A percentile compares a stretch with the other conserved stretches of the same genome.
Conservation (phyloP, 1,140 invertebrate species). For the Eufriesea mexicana region DNA sequence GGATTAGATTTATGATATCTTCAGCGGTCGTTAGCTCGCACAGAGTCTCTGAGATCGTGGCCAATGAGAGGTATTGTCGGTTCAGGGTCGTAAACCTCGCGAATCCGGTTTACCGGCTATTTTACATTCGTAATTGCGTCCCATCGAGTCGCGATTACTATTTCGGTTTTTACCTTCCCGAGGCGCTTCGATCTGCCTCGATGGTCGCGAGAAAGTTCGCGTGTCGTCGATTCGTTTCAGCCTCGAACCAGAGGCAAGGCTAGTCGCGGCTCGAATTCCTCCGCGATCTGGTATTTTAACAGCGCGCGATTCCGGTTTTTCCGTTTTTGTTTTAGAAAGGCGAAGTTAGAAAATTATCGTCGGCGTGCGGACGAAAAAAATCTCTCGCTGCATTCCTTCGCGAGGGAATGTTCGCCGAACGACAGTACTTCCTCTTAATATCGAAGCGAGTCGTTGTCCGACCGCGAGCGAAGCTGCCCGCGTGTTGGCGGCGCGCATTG, state of each 20-base stretch:
- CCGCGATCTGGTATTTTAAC: no score
- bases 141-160: no score
- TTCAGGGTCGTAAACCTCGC: not conserved
- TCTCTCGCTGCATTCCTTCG: slow-evolving; percentile 2
- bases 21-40: not conserved
- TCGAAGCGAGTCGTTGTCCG: slow-evolving; percentile 5
- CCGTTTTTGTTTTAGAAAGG: not conserved
- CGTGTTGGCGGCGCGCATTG: slow-evolving; percentile 57
- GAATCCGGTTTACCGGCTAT: not conserved
- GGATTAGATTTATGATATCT: slow-evolving; percentile 5
- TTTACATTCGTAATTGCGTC: not conserved
- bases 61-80: not conserved
- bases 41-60: not conserved
- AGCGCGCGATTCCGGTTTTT: not conserved
- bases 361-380: not conserved
- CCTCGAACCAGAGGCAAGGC: not conserved
- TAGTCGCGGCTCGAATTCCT: not conserved
- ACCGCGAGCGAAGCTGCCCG: slow-evolving; percentile 15
- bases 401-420: slow-evolving; percentile 27
- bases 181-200: not conserved
- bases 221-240: not conserved
- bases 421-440: slow-evolving; percentile 17
- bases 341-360: not conserved
- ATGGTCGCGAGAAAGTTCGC: not conserved
- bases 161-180: not conserved